These are phyloP conservation scores for Sphyrna mokarran DNA, from an alignment of 2,113 vertebrate genomes.

Conservation along the genomic window DNA sequence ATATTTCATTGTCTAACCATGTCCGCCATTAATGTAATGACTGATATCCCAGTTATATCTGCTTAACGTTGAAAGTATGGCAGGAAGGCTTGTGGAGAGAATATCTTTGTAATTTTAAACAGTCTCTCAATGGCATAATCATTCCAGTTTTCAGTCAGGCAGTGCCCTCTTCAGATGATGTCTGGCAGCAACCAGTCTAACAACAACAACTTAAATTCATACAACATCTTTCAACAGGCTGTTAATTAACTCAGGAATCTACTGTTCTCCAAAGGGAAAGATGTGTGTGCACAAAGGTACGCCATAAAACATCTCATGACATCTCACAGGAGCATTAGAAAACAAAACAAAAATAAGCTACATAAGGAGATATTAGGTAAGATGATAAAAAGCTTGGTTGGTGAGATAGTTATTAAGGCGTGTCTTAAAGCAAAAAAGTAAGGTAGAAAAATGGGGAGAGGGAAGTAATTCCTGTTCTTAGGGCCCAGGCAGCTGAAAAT, in stretches of 20 bases:
- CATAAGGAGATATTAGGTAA: background rate
- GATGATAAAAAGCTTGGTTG: background rate
- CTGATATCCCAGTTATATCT: no score
- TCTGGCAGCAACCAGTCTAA: background rate
- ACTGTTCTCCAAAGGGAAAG: no score
- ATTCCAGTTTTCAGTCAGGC: background rate
- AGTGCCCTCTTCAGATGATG: conserved; percentile 24
- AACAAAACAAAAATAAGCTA: background rate
- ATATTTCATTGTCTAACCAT: background rate
- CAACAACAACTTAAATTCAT: background rate
- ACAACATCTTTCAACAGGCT: background rate
- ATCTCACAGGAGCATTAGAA: background rate
- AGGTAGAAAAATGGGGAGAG: background rate
- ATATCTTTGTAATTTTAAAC: background rate
- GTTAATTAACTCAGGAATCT: no score
- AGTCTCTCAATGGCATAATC: background rate
- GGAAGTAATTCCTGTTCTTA: background rate
- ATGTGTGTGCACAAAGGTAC: no score
- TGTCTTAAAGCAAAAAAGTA: background rate
- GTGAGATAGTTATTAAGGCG: background rate
- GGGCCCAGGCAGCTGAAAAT: background rate
- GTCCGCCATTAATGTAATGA: background rate
- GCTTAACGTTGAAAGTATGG: background rate
- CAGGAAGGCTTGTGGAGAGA: background rate
- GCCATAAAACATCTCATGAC: background rate